Conservation (phyloP, 2,113 vertebrate species). For the Centropus bengalensis region DNA sequence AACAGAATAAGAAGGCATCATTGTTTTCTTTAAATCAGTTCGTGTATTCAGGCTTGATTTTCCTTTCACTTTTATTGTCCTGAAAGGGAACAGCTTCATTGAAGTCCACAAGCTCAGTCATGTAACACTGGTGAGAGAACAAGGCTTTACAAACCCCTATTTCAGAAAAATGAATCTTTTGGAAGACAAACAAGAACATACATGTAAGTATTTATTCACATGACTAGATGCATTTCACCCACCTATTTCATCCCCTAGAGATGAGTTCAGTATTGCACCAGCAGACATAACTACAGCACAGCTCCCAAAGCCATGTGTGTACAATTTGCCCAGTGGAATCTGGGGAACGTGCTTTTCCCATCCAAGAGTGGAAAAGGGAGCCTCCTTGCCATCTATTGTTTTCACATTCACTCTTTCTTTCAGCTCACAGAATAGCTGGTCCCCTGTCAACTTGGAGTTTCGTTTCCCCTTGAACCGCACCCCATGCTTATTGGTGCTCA, state of each 20-base stretch:
- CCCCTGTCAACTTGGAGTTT: constrained; percentile 61
- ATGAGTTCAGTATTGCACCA: constrained; percentile 93
- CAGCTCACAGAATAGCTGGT: constrained; percentile 88
- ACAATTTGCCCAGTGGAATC: constrained; percentile 78
- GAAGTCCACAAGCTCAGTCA: background rate
- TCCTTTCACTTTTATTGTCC: background rate
- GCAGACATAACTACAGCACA: constrained; percentile 97
- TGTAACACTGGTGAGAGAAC: background rate
- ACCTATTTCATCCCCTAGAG: constrained; percentile 94
- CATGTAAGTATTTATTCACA: background rate
- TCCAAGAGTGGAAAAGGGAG: constrained; percentile 88
- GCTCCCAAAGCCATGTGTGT: constrained; percentile 77
- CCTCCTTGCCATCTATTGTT: constrained; percentile 90
- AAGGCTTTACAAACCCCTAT: background rate
- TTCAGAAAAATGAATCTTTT: background rate
- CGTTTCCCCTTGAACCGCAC: constrained; percentile 85
- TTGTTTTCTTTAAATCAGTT: background rate
- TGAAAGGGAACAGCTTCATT: background rate
- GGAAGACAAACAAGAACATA: background rate
- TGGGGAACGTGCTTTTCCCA: constrained; percentile 88
- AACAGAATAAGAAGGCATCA: background rate
- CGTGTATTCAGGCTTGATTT: background rate
- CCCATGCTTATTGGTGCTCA: constrained; percentile 90
- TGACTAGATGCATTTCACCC: constrained; percentile 52
- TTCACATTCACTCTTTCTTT: constrained; percentile 80